phyloP scores from a whole-genome alignment of 1,140 invertebrate species.

The Macrosteles quadrilineatus region DNA sequence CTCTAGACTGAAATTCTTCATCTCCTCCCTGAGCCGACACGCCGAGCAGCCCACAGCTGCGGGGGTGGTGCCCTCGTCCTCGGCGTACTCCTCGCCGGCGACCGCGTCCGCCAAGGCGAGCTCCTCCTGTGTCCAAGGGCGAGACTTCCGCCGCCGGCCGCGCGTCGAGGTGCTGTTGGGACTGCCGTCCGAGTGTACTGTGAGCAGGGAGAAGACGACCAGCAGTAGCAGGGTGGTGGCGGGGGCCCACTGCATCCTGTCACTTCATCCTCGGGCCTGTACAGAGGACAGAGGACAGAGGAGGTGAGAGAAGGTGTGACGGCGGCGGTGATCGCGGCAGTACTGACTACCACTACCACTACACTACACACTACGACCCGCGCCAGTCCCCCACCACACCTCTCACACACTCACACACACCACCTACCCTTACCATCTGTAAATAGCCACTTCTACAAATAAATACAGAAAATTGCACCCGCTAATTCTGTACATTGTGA shows the following conservation, averaged over 20 bases:
- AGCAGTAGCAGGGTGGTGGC: not conserved
- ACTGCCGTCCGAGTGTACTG: not conserved
- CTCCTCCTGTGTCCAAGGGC: slow-evolving; percentile 4
- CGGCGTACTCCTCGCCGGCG: not conserved
- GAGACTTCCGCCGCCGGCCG: not conserved
- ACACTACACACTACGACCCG: not conserved
- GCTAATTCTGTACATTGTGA: too few relatives aligned
- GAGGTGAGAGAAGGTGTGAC: not conserved
- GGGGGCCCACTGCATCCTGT: not conserved
- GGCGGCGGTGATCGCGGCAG: not conserved
- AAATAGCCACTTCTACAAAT: not conserved
- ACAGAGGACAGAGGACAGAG: not conserved
- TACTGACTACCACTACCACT: not conserved
- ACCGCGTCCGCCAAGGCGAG: slow-evolving; percentile 3
- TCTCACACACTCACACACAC: not conserved
- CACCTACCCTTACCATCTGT: not conserved
- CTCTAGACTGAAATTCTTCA: slow-evolving; percentile 31
- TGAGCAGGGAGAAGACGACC: not conserved
- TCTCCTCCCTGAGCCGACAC: slow-evolving; percentile 23
- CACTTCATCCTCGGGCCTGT: not conserved
- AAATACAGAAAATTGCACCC: not conserved
- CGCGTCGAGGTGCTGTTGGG: not conserved
- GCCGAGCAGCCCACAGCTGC: slow-evolving; percentile 10
- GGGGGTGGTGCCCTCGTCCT: slow-evolving; percentile 5
- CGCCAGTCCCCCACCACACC: not conserved